Percentiles rank a stretch among this genome's conserved stretches.
phyloP scores from a whole-genome alignment of 2,797 vertebrate species.

The Philypnodon macrostomus region DNA sequence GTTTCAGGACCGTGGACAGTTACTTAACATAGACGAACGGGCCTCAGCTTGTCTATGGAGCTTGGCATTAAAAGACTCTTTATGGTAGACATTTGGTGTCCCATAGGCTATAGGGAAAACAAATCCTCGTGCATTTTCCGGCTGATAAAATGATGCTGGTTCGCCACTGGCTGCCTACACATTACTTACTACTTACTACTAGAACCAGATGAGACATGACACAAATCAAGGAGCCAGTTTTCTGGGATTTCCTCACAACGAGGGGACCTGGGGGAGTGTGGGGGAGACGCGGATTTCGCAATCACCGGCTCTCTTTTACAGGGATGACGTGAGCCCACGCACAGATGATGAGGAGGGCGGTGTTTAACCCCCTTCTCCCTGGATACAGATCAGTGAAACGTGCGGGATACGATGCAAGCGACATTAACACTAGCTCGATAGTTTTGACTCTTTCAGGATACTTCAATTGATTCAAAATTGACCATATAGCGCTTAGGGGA shows the following conservation, averaged over 20 bases:
- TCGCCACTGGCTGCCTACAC: conserved; percentile 6
- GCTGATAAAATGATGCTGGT: background rate
- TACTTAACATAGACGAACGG: no score
- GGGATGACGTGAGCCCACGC: conserved; percentile 43
- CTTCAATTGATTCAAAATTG: background rate
- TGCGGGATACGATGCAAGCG: background rate
- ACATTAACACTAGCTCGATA: background rate
- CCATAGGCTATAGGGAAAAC: no score
- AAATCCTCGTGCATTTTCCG: no score
- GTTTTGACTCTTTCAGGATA: background rate
- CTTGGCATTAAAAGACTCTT: no score
- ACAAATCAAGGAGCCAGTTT: conserved; percentile 22
- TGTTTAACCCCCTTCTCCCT: conserved; percentile 18
- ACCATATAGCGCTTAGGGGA: background rate
- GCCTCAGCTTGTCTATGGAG: no score
- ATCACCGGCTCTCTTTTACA: conserved; percentile 39
- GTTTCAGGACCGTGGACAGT: conserved; percentile 39
- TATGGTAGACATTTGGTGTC: no score
- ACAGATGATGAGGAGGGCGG: conserved; percentile 13
- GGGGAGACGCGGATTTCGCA: conserved; percentile 38
- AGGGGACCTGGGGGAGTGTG: background rate
- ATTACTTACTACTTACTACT: background rate
- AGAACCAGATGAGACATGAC: conserved; percentile 17
- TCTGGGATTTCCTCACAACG: conserved; percentile 62
- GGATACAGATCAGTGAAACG: conserved; percentile 11